Evolutionary conservation across 2,797 vertebrate genomes (phyloP).

Genomic region (Melanotaenia maccullochi): DNA sequence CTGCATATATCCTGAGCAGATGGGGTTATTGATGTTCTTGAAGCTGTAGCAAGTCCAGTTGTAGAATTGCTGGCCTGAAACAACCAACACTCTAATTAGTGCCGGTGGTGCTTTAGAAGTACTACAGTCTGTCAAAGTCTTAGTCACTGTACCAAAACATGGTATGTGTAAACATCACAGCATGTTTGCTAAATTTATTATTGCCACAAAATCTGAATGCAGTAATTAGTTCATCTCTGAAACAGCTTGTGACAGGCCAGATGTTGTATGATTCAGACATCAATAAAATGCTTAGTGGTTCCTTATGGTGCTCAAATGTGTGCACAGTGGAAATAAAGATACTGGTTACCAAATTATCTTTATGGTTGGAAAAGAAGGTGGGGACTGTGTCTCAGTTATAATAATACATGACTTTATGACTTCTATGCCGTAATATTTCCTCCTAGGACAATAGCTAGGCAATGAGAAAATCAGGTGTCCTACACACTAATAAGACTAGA

Average conservation of each 20-base stretch:
- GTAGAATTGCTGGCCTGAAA: slow-evolving; percentile 94
- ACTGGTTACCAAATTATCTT: background rate
- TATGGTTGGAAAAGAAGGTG: background rate
- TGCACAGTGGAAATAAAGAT: background rate
- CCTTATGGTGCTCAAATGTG: background rate
- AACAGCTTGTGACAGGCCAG: too few species aligned
- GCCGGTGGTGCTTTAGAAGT: background rate
- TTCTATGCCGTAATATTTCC: background rate
- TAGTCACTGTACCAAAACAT: too few species aligned
- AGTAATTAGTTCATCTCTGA: too few species aligned
- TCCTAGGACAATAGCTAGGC: background rate
- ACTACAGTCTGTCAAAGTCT: background rate
- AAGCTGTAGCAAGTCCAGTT: slow-evolving; percentile 84
- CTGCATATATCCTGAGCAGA: slow-evolving; percentile 97
- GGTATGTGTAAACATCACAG: too few species aligned
- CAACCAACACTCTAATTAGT: slow-evolving; percentile 77
- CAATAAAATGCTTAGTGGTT: background rate
- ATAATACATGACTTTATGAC: background rate
- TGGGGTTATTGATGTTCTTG: slow-evolving; percentile 87
- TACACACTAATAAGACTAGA: too few species aligned
- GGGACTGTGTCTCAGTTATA: background rate
- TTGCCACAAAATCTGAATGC: too few species aligned
- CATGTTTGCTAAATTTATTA: too few species aligned
- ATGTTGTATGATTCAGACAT: background rate
- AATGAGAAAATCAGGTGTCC: too few species aligned